Conservation (phyloP, 2,797 vertebrate genomes). For the Xyrichtys novacula region DNA sequence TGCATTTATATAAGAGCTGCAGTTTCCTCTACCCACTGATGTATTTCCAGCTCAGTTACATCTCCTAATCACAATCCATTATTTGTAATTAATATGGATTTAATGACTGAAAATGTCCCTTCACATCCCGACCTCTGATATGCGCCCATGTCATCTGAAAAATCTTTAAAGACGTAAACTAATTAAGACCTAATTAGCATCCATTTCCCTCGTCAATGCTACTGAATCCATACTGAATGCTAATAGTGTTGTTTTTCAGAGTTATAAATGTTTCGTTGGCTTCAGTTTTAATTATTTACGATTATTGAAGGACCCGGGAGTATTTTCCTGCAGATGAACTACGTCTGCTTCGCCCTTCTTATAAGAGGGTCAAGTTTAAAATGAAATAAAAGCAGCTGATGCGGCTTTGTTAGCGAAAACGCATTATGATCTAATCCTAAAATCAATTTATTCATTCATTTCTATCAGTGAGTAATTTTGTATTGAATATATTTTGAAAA, state of each 20-base stretch:
- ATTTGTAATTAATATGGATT: not conserved
- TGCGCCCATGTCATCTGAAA: not conserved
- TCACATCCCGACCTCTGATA: not conserved
- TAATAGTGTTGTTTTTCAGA: not conserved
- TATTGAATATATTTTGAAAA: too few relatives aligned
- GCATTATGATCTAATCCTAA: too few relatives aligned
- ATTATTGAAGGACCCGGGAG: not conserved
- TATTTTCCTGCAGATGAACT: too few relatives aligned
- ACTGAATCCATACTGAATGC: not conserved
- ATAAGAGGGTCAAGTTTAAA: too few relatives aligned
- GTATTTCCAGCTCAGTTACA: not conserved
- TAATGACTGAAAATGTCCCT: too few relatives aligned
- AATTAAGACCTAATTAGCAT: not conserved
- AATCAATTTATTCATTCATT: too few relatives aligned
- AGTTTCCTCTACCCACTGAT: too few relatives aligned
- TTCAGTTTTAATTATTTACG: constrained; percentile 6
- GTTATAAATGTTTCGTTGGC: constrained; percentile 9
- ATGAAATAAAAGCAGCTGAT: too few relatives aligned
- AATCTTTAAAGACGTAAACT: not conserved
- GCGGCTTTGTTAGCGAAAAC: too few relatives aligned
- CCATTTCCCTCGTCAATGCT: not conserved
- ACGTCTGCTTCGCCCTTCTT: too few relatives aligned
- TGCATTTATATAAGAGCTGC: not conserved
- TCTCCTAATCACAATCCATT: not conserved
- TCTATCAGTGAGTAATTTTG: too few relatives aligned